These are phyloP conservation scores for Craterocephalus amniculus DNA, from an alignment of 2,797 vertebrate species.

Conservation along the genomic window DNA sequence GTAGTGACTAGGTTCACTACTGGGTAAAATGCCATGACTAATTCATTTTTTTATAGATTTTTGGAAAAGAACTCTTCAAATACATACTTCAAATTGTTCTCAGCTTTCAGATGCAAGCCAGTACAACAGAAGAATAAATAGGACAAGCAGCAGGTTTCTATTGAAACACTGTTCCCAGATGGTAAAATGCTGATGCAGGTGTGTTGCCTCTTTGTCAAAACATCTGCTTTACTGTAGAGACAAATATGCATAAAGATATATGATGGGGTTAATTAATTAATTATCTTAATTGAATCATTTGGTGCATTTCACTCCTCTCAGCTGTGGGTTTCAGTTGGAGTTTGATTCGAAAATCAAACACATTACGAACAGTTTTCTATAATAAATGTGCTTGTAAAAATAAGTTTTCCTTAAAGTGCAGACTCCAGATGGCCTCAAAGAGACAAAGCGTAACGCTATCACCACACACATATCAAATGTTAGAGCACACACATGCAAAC, in stretches of 20 bases:
- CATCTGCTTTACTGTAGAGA: background rate
- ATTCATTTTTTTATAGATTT: too few relatives aligned
- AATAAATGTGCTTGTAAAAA: constrained; percentile 57
- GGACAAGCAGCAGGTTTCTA: constrained; percentile 85
- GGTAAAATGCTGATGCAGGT: constrained; percentile 83
- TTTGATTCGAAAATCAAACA: constrained; percentile 15
- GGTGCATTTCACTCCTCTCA: background rate
- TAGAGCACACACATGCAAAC: constrained; percentile 7
- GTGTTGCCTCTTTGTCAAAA: background rate
- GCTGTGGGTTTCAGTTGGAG: constrained; percentile 8
- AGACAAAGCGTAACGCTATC: constrained; percentile 58
- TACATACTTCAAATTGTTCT: too few relatives aligned
- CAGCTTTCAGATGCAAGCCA: constrained; percentile 39
- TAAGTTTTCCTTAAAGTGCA: constrained; percentile 64
- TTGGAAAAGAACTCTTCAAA: too few relatives aligned
- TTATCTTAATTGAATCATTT: background rate
- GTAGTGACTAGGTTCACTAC: too few relatives aligned
- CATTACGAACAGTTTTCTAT: constrained; percentile 16
- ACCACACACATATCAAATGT: constrained; percentile 35
- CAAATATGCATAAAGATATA: background rate
- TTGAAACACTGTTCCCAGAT: constrained; percentile 76
- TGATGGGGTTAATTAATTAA: background rate
- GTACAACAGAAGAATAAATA: constrained; percentile 76
- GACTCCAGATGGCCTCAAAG: constrained; percentile 78
- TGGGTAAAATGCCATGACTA: too few relatives aligned